Percentiles rank a stretch among this genome's conserved stretches.
These are phyloP conservation scores for Polypedilum pembai DNA, from an alignment of 1,140 invertebrate genomes.

Conservation along the genomic window DNA sequence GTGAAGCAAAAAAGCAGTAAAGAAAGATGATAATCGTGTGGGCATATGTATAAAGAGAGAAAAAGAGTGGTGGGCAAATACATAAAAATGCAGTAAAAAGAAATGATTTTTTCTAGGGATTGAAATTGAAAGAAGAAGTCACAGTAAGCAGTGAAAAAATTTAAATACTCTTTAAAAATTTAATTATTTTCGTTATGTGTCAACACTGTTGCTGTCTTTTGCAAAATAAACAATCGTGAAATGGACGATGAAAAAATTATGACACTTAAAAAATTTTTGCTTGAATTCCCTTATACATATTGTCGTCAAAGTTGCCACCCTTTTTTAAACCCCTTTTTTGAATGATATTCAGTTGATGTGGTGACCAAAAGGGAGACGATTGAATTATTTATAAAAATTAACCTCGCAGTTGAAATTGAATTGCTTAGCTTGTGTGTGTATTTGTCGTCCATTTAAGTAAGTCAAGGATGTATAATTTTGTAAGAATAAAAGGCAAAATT, in stretches of 20 bases:
- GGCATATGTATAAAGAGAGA: neutral
- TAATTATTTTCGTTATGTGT: neutral
- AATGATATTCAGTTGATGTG: neutral
- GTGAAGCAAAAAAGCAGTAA: neutral
- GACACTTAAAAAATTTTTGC: constrained; percentile 1
- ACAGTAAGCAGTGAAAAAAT: neutral
- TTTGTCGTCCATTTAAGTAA: neutral
- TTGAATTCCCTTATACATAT: no score
- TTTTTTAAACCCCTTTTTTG: neutral
- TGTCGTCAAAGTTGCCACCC: neutral
- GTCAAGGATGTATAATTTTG: neutral
- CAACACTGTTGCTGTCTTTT: no score
- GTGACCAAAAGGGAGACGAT: neutral
- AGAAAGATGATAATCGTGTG: neutral
- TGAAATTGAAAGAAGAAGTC: neutral
- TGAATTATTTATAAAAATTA: constrained; percentile 10
- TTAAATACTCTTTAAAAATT: neutral
- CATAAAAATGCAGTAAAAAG: neutral
- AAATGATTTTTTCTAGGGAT: neutral
- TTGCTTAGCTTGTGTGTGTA: neutral
- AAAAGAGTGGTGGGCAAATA: neutral
- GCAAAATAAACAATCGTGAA: neutral
- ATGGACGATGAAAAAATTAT: constrained; percentile 1
- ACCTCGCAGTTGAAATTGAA: neutral
- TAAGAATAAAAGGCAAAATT: constrained; percentile 1